A percentile compares a stretch with the other conserved stretches of the same genome.
These are phyloP conservation scores for Troglohyphantes excavatus DNA, from an alignment of 2,888 invertebrate species.

Conservation along the genomic window DNA sequence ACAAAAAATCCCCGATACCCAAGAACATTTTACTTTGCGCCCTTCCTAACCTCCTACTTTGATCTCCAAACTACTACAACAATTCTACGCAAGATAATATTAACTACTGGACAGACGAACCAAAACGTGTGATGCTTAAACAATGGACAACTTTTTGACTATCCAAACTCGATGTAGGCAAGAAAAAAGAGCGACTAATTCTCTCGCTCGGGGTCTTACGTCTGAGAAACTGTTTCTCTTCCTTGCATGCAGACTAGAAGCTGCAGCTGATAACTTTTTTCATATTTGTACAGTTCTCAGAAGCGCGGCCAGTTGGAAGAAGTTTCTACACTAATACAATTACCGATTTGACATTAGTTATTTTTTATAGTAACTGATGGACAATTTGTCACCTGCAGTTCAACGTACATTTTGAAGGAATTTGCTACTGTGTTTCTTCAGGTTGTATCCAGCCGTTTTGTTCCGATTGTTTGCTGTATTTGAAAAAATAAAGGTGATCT, in stretches of 20 bases:
- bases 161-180: conserved; percentile 15
- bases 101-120: conserved; percentile 6
- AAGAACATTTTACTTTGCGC: conserved; percentile 69
- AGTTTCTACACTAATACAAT: conserved; percentile 50
- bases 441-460: conserved; percentile 24
- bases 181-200: conserved; percentile 9
- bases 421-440: neutral
- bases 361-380: conserved; percentile 72
- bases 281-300: conserved; percentile 72
- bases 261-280: conserved; percentile 54
- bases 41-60: conserved; percentile 27
- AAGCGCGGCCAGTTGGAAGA: conserved; percentile 48
- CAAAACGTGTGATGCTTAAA: neutral
- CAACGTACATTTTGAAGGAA: conserved; percentile 16
- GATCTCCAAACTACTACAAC: conserved; percentile 27
- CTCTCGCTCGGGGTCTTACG: neutral
- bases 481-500: conserved; percentile 40
- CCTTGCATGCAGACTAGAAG: neutral
- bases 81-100: neutral
- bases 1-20: conserved; percentile 32
- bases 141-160: neutral
- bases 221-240: conserved; percentile 3
- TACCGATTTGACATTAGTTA: conserved; percentile 71
- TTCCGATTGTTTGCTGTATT: conserved; percentile 39
- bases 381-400: conserved; percentile 30